Base-by-base conservation (phyloP, 2,797 vertebrate species). In the Spatula clypeata region DNA sequence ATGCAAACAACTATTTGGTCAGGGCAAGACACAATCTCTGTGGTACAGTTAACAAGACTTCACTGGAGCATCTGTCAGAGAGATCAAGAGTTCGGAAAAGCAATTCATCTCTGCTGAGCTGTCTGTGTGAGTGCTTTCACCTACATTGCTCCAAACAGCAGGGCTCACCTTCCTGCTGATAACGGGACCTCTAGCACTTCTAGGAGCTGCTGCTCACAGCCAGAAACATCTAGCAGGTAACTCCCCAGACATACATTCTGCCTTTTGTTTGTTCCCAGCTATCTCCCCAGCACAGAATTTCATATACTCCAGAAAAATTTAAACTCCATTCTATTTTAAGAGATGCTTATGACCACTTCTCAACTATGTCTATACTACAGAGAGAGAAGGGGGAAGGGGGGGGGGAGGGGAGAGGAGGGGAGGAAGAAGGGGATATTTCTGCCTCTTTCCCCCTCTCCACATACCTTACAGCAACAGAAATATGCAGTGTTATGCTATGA, bases 181-280 rank as follows among this genome's bases (percentile, higher is more conserved):
- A 9, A 31, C 1, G 0, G 45, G 19, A 16, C 17, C n/a, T 18
- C 13, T 40, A 58, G 16, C 10, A 42, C 71, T 42, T 57, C 27
- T 15, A 77, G 49, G 6, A 86, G 13, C 10, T 29, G 58, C 45
- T 0, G 0, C 32, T 51, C 55, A 70, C 5, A 38, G 38, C 20
- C 77, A 34, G 7, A 13, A 82, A 29, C n/a, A n/a, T 16, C 34
- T 1, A 36, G 10, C 5, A 20, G 61, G 60, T 29, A 0, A 0
- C 1, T 73, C 14, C 19, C 12, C n/a, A 24, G 53, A 3, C 6
- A 1, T 19, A 2, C 23, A 65, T 58, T 74, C 2, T 57, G 32
- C 24, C 26, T 6, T 14, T 44, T 47, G 18, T 57, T 66, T 64
- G 5, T 6, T 58, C 13, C 5, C 19, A 44, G 3, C 2, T 34